Percentiles rank a stretch among this genome's conserved stretches.
These are phyloP conservation scores for Anas platyrhynchos DNA, from an alignment of 2,113 vertebrate species.

Conservation along the genomic window DNA sequence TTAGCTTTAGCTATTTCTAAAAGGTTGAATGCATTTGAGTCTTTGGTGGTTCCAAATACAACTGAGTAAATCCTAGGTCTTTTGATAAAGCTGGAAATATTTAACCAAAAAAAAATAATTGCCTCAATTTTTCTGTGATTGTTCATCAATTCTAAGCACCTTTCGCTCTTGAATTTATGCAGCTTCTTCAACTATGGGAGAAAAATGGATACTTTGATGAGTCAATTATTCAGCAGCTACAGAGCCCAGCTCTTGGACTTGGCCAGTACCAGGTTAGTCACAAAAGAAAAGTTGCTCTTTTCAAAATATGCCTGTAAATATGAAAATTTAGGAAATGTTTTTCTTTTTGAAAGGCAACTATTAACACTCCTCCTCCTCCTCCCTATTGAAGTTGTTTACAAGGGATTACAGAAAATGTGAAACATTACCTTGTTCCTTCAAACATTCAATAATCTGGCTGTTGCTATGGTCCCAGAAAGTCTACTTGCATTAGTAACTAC, in stretches of 20 bases:
- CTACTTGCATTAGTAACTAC: background rate
- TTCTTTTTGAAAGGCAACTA: background rate
- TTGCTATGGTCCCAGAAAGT: rapidly evolving
- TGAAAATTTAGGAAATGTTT: background rate
- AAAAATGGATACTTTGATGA: slow-evolving; percentile 98
- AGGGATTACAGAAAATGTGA: background rate
- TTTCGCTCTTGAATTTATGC: background rate
- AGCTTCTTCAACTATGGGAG: slow-evolving; percentile 98
- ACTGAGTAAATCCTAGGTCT: background rate
- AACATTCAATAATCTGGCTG: background rate
- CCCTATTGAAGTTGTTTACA: background rate
- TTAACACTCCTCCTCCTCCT: rapidly evolving
- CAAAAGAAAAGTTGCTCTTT: background rate
- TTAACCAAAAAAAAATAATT: background rate
- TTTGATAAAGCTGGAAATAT: background rate
- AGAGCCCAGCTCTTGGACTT: slow-evolving; percentile 94
- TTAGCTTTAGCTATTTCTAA: rapidly evolving
- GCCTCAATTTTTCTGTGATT: background rate
- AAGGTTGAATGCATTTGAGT: background rate
- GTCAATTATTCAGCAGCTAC: slow-evolving; percentile 94
- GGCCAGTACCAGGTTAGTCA: slow-evolving; percentile 93
- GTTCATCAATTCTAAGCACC: background rate
- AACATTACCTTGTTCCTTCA: background rate
- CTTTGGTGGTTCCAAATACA: background rate
- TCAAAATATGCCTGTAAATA: background rate